Evolutionary conservation across 1,140 invertebrate species (phyloP), one percentile per base, ranked within the genome.

Genomic region (Cryptotermes secundus): DNA sequence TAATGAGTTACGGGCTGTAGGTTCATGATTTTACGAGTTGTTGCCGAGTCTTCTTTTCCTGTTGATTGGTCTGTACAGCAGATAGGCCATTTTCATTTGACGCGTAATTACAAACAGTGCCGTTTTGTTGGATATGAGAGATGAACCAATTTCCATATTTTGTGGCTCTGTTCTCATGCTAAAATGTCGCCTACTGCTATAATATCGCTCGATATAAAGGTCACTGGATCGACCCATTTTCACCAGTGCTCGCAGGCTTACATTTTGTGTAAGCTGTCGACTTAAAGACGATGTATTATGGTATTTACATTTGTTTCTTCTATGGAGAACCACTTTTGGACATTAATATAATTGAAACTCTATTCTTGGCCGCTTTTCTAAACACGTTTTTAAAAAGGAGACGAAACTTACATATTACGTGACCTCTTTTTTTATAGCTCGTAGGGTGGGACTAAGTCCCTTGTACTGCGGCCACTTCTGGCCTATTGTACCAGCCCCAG

Each of bases 121-220:
- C 59, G 7, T n/a, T 26, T 12, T 72, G 59, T n/a, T 26, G n/a
- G 59, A 14, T 7, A 72, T 14, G 59, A 72, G 26, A 6, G 7
- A 72, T 72, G 59, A 72, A 31, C 59, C 59, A 72, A 72, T 72
- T 72, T 31, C 26, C n/a, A 72, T 72, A 72, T n/a, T 31, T n/a
- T 31, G 26, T 72, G 59, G 31, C 9, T n/a, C n/a, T n/a, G 26
- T 72, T 72, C 59, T n/a, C 26, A 4, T 31, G 59, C 53, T 14
- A 72, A 72, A 72, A 72, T 72, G 59, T 72, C 26, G 16, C 59
- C 59, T 16, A 72, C 59, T 72, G n/a, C 59, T 72, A 14, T n/a
- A 31, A 31, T 72, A 72, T 26, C 59, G n/a, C 9, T 59, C 26
- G 31, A 4, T 31, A 26, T n/a, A 72, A 72, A 72, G 59, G 59